phyloP scores from a whole-genome alignment of 2,113 vertebrate genomes.

The Spermophilus dauricus region DNA sequence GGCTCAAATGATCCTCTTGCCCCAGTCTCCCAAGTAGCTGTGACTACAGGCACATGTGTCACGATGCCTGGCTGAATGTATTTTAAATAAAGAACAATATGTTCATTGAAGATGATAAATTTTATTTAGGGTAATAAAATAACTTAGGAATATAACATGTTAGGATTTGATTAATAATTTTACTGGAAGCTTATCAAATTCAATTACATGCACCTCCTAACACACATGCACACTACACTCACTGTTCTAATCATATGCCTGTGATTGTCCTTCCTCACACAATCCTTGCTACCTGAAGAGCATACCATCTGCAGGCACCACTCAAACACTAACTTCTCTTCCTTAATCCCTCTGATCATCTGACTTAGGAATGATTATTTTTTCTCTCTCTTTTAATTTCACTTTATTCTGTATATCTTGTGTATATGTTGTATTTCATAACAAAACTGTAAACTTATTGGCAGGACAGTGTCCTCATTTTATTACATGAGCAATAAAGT shows the following conservation, averaged over 20 bases:
- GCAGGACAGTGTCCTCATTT: not conserved
- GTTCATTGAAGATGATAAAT: not conserved
- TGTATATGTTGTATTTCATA: not conserved
- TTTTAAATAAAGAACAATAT: constrained; percentile 50
- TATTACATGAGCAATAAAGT: constrained; percentile 5
- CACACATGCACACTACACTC: not conserved
- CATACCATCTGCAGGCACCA: not conserved
- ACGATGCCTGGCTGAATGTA: not conserved
- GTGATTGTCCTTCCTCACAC: not conserved
- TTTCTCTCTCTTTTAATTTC: not conserved
- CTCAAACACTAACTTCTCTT: not conserved
- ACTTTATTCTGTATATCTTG: not conserved
- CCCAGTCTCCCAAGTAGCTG: not conserved
- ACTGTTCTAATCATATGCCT: not conserved
- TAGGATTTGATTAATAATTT: not conserved
- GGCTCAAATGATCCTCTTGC: not conserved
- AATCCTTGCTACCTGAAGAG: not conserved
- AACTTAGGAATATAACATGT: not conserved
- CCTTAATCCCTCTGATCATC: not conserved
- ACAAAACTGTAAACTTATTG: not conserved
- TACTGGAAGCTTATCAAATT: constrained; percentile 21
- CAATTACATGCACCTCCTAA: not conserved
- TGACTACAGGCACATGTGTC: too few species aligned
- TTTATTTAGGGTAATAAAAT: constrained; percentile 8
- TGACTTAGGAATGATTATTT: not conserved